Evolutionary conservation across 2,888 invertebrate species (phyloP).

Genomic region (Nomada ruficornis): DNA sequence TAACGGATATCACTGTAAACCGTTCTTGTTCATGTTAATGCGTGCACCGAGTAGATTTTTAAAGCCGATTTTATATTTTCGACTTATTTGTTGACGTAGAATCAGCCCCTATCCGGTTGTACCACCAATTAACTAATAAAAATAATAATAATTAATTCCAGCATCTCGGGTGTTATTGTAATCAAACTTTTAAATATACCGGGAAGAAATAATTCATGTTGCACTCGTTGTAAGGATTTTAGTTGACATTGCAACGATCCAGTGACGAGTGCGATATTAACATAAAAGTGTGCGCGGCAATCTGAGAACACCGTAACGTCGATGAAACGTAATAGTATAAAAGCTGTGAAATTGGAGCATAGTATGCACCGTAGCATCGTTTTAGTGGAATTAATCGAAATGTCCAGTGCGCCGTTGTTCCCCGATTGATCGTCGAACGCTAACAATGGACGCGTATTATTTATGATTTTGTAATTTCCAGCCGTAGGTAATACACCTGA

Average conservation of each 20-base stretch:
- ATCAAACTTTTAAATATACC: too few species aligned
- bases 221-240: conserved; percentile 16
- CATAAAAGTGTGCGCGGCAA: conserved; percentile 55
- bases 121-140: too few species aligned
- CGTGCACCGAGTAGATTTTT: too few species aligned
- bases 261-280: conserved; percentile 32
- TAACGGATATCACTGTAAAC: too few species aligned
- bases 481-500: not conserved
- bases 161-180: too few species aligned
- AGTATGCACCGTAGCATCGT: conserved; percentile 31
- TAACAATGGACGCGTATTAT: conserved; percentile 30
- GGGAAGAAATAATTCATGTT: conserved; percentile 14
- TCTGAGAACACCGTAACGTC: conserved; percentile 41
- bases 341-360: conserved; percentile 56
- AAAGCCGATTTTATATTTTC: too few species aligned
- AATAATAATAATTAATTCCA: too few species aligned
- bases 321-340: conserved; percentile 51
- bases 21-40: too few species aligned
- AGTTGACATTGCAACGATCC: conserved; percentile 23
- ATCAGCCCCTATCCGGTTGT: too few species aligned
- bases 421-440: conserved; percentile 41
- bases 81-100: too few species aligned
- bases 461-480: conserved; percentile 40
- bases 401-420: conserved; percentile 40
- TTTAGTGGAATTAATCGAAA: conserved; percentile 63